phyloP scores from a whole-genome alignment of 2,888 invertebrate genomes.

The Dysmachus trigonus region DNA sequence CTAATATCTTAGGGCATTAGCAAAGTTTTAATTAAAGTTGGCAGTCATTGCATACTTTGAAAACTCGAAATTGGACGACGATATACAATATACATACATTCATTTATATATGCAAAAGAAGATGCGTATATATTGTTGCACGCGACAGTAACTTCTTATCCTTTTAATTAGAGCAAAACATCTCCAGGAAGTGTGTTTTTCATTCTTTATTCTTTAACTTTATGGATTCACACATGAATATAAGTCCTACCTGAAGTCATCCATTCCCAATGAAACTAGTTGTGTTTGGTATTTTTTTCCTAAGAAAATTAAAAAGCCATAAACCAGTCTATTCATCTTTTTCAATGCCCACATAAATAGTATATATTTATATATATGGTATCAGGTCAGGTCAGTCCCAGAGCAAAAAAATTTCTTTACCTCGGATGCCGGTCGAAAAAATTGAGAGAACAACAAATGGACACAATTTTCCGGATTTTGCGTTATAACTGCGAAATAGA shows the following conservation, averaged over 20 bases:
- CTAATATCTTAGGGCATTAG: not conserved
- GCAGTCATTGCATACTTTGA: not conserved
- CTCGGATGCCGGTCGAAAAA: too few relatives aligned
- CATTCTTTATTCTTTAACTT: not conserved
- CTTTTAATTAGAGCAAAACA: not conserved
- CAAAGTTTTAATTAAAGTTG: not conserved
- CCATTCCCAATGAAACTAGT: not conserved
- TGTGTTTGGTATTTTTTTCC: not conserved
- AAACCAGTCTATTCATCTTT: not conserved
- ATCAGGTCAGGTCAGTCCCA: too few relatives aligned
- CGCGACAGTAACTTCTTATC: not conserved
- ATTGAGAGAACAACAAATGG: too few relatives aligned
- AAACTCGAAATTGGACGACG: not conserved
- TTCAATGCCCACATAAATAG: not conserved
- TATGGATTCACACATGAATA: not conserved
- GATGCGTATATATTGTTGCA: not conserved
- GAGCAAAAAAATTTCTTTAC: too few relatives aligned
- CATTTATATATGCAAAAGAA: not conserved
- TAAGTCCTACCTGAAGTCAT: not conserved
- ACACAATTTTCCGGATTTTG: too few relatives aligned
- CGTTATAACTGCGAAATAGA: too few relatives aligned
- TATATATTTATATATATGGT: too few relatives aligned
- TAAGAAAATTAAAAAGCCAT: not conserved
- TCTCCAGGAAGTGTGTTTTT: not conserved
- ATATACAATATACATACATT: not conserved